Evolutionary conservation across 2,797 vertebrate genomes (phyloP).

Genomic region (Leptoclinus maculatus): DNA sequence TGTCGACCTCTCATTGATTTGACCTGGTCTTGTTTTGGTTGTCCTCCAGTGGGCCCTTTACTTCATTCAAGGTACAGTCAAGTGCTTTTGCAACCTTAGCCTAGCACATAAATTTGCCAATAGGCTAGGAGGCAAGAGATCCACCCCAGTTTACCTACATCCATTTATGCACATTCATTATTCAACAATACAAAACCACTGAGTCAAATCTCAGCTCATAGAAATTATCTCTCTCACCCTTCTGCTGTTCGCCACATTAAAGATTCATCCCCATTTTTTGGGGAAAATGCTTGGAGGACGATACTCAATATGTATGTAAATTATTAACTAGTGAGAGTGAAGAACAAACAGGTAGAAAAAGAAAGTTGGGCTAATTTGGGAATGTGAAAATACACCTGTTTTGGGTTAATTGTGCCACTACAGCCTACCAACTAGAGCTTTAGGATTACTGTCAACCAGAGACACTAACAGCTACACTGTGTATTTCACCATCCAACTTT

Average conservation of each 20-base stretch:
- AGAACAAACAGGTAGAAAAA: constrained; percentile 34
- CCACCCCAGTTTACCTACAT: constrained; percentile 57
- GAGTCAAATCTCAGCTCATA: constrained; percentile 74
- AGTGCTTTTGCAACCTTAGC: constrained; percentile 34
- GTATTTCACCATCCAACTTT: constrained; percentile 30
- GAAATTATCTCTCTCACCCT: constrained; percentile 55
- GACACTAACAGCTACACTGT: constrained; percentile 46
- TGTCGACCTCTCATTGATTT: constrained; percentile 17
- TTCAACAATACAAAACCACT: constrained; percentile 81
- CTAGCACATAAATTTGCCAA: constrained; percentile 42
- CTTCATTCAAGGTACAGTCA: constrained; percentile 23
- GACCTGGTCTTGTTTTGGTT: constrained; percentile 36
- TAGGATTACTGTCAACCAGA: constrained; percentile 46
- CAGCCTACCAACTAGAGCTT: constrained; percentile 27
- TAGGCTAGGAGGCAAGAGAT: constrained; percentile 41
- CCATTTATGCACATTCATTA: constrained; percentile 81
- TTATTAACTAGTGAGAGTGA: constrained; percentile 37
- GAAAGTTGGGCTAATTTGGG: constrained; percentile 15
- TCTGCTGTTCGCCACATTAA: constrained; percentile 61
- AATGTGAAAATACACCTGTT: constrained; percentile 5
- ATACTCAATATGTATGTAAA: constrained; percentile 43
- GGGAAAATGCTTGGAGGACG: constrained; percentile 40
- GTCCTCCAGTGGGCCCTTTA: constrained; percentile 35
- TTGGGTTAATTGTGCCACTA: constrained; percentile 23
- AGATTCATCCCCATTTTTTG: constrained; percentile 57